Evolutionary conservation across 2,113 vertebrate species (phyloP), one percentile per base, ranked within the genome.

Genomic region (Cynoglossus semilaevis): DNA sequence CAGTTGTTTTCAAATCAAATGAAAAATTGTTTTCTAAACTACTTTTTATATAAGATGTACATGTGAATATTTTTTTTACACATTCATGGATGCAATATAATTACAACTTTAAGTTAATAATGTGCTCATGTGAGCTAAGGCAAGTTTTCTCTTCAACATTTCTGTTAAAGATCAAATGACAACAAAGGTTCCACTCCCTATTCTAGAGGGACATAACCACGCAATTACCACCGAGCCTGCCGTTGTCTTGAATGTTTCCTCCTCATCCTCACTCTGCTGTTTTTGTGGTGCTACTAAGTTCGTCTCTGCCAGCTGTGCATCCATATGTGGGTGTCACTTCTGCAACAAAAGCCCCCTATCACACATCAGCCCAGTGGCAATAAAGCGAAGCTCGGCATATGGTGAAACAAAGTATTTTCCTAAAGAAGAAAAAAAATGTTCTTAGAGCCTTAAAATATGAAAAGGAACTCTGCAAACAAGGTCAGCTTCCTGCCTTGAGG

Each of bases 381-480:
- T 63, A 63, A 36, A 74, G 73, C 49, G 56, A 1, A 1, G 1
- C 51, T 40, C 8, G 44, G 18, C 66, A 76, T 76, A 81, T 72
- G 71, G 52, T 9, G 17, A 48, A 15, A 19, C 45, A 55, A 57
- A 74, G 36, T 62, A 50, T 67, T 64, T 70, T 58, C 55, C 55
- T 44, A n/a, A 43, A 67, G 64, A 76, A 55, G 52, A 29, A 4
- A 71, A 54, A 69, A 64, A 19, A 36, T 62, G 56, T 57, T 79
- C 70, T 42, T 16, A 71, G 63, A 76, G 42, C 70, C 72, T 65
- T 70, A 19, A 51, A 73, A 58, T 74, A 71, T 38, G 3, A 56
- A 58, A 63, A 52, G 42, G 36, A 72, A 81, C 47, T 76, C 75
- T 73, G 63, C 54, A 85, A 82, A 85, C 72, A 79, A 80, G 84